Conservation (phyloP, 2,797 vertebrate genomes). For the Gila robusta region DNA sequence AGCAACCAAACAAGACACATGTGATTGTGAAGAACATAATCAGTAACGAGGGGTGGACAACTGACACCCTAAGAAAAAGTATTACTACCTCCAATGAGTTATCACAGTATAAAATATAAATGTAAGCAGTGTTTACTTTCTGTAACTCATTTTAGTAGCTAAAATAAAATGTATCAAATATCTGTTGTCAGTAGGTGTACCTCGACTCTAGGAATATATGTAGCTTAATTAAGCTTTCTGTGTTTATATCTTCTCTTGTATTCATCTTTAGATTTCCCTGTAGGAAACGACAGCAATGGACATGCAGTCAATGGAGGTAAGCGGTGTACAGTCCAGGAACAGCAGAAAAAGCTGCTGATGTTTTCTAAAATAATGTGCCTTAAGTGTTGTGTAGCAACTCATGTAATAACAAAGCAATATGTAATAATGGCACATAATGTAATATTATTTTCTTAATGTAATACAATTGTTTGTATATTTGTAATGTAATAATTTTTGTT, state of each 20-base stretch:
- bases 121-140: too few species aligned
- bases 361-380: background rate
- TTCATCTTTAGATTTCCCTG: background rate
- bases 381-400: background rate
- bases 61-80: too few species aligned
- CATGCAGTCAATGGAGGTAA: background rate
- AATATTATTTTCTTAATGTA: background rate
- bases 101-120: too few species aligned
- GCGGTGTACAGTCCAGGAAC: background rate
- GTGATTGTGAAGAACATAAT: too few species aligned
- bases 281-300: background rate
- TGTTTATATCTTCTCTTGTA: background rate
- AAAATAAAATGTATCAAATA: too few species aligned
- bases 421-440: background rate
- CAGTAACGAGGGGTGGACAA: too few species aligned
- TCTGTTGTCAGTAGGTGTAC: too few species aligned
- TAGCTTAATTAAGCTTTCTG: background rate
- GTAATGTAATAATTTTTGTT: background rate
- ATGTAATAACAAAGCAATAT: background rate
- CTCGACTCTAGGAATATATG: too few species aligned
- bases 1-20: too few species aligned
- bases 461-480: background rate
- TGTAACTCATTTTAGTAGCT: too few species aligned
- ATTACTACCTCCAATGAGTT: too few species aligned
- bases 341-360: background rate